Evolutionary conservation across 2,113 vertebrate genomes (phyloP).

Genomic region (Anolis carolinensis): DNA sequence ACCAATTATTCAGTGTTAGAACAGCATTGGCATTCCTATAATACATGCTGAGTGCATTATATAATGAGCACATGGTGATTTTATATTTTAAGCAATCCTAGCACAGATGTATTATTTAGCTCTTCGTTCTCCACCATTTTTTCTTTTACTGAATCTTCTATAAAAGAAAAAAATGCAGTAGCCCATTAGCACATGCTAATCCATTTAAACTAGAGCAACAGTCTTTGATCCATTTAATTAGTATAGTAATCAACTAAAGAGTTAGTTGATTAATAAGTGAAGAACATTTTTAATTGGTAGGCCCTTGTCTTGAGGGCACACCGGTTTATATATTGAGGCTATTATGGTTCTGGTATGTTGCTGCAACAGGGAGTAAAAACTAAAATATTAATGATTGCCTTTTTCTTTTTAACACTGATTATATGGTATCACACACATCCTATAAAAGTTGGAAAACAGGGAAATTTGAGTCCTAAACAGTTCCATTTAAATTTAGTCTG

Average conservation of each 20-base stretch:
- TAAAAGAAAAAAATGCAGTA: neutral
- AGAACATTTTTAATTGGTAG: neutral
- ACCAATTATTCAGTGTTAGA: conserved; percentile 4
- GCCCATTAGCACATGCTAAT: neutral
- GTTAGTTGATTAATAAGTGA: neutral
- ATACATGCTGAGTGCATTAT: conserved; percentile 4
- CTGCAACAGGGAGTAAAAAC: neutral
- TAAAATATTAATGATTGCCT: neutral
- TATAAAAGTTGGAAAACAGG: neutral
- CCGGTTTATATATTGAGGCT: neutral
- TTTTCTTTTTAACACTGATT: neutral
- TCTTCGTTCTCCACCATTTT: neutral
- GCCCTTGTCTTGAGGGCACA: neutral
- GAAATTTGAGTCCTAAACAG: neutral
- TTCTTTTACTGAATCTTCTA: neutral
- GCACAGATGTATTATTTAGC: conserved; percentile 12
- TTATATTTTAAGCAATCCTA: conserved; percentile 1
- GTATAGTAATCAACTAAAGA: neutral
- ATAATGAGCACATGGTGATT: neutral
- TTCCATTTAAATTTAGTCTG: neutral
- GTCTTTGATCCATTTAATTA: conserved; percentile 12
- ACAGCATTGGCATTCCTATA: neutral
- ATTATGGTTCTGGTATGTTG: neutral
- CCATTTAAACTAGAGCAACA: neutral
- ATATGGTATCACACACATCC: neutral